phyloP scores from a whole-genome alignment of 1,140 invertebrate species.

The Drosophila suzukii region DNA sequence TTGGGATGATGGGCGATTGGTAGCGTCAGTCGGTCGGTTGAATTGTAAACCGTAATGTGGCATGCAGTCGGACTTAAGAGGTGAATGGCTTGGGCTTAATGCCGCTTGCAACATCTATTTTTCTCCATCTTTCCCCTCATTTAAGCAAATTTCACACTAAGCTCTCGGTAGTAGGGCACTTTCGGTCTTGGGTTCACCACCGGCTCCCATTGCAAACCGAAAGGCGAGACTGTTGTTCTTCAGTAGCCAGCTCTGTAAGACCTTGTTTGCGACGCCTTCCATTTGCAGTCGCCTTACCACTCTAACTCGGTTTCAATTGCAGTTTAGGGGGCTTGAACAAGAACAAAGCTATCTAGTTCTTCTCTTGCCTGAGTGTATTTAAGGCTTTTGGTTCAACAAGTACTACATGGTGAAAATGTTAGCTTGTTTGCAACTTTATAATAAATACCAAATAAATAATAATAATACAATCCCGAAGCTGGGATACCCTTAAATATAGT shows the following conservation, averaged over 20 bases:
- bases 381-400: neutral
- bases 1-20: slow-evolving; percentile 46
- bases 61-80: slow-evolving; percentile 55
- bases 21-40: slow-evolving; percentile 49
- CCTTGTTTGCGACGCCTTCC: neutral
- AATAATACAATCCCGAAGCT: too few species aligned
- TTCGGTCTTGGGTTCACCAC: slow-evolving; percentile 1
- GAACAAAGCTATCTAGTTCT: neutral
- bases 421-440: neutral
- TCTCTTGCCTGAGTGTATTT: neutral
- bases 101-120: slow-evolving; percentile 24
- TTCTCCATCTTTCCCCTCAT: slow-evolving; percentile 33
- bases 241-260: slow-evolving; percentile 14
- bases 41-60: slow-evolving; percentile 57
- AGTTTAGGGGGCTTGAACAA: neutral
- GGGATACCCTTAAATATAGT: too few species aligned
- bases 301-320: slow-evolving; percentile 16
- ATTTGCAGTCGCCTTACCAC: slow-evolving; percentile 14
- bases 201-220: slow-evolving; percentile 8
- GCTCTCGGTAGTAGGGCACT: slow-evolving; percentile 45
- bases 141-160: slow-evolving; percentile 72
- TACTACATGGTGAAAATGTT: neutral
- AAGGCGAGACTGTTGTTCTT: slow-evolving; percentile 53
- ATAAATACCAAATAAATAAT: too few species aligned
- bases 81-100: slow-evolving; percentile 60